Base-by-base conservation (phyloP, 2,888 invertebrate species). In the Campoplex nolae region DNA sequence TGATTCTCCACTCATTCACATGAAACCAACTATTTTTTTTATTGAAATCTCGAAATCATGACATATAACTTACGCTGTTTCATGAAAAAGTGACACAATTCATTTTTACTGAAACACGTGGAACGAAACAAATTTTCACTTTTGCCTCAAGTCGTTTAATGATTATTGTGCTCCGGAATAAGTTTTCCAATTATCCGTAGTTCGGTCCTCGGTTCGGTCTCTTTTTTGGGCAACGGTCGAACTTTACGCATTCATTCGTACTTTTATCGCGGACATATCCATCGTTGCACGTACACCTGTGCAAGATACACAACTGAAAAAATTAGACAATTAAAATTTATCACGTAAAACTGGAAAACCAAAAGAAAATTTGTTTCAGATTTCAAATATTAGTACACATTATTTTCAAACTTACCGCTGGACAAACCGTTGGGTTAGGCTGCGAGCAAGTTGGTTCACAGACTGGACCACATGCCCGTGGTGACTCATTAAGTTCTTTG, bases 201-300 rank as follows among this genome's bases (percentile, higher is more conserved):
- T 7, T 8, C 11, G 8, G 2, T 45, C 7, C 38, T 38, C 48
- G 28, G 16, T 45, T 38, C 38, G 23, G 38, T 13, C 28, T 42
- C 16, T 18, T 18, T 75, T 3, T 16, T 0, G 11, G 6, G 18
- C 75, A 75, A 1, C 28, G 58, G 18, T 11, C n/a, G 3, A 62
- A 16, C 3, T 3, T 13, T 0, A 75, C 75, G 58, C 75, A 75
- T 42, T 58, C 0, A 6, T 8, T 23, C 38, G 48, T 71, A 16
- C 1, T 18, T 13, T 1, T n/a, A 18, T 82, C 67, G 23, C 81
- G 81, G 11, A 58, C 67, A 28, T 54, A 74, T 42, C 74, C 81
- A 0, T 67, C 18, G 2, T 75, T 74, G 81, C 81, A 82, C 54
- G 65, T 65, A 28, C 81, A 82, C 16, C 67, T 74, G 35, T 80